Percentiles rank a stretch among this genome's conserved stretches.
These are phyloP conservation scores for Tethea ocularis DNA, from an alignment of 2,888 invertebrate genomes.

Conservation along the genomic window DNA sequence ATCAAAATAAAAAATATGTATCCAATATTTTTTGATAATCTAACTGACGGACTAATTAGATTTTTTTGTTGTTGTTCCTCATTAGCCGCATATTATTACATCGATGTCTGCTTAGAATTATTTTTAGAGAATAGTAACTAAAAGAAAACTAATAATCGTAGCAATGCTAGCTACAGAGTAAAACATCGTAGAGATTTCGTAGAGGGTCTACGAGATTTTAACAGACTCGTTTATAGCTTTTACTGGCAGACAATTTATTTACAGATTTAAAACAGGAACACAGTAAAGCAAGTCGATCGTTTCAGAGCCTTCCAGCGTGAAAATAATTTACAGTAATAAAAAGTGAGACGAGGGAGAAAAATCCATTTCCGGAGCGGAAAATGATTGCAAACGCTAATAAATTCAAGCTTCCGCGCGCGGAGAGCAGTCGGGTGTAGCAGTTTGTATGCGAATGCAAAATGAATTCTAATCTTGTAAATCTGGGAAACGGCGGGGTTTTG, in stretches of 20 bases:
- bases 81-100: too few species aligned
- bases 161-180: background rate
- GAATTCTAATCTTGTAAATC: slow-evolving; percentile 1
- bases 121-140: background rate
- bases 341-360: background rate
- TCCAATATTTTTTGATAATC: too few species aligned
- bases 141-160: too few species aligned
- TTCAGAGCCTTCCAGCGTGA: background rate
- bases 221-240: background rate
- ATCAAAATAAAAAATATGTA: too few species aligned
- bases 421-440: background rate
- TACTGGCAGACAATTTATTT: background rate
- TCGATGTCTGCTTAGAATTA: too few species aligned
- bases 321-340: background rate
- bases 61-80: too few species aligned
- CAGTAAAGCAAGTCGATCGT: background rate
- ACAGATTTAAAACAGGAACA: background rate
- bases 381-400: slow-evolving; percentile 3
- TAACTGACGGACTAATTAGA: too few species aligned
- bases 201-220: background rate
- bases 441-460: slow-evolving; percentile 4
- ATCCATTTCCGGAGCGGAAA: slow-evolving; percentile 2
- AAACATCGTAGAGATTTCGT: background rate
- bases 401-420: background rate
- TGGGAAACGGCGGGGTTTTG: background rate